Evolutionary conservation across 1,140 invertebrate species (phyloP).

Genomic region (Drepana arcuata): DNA sequence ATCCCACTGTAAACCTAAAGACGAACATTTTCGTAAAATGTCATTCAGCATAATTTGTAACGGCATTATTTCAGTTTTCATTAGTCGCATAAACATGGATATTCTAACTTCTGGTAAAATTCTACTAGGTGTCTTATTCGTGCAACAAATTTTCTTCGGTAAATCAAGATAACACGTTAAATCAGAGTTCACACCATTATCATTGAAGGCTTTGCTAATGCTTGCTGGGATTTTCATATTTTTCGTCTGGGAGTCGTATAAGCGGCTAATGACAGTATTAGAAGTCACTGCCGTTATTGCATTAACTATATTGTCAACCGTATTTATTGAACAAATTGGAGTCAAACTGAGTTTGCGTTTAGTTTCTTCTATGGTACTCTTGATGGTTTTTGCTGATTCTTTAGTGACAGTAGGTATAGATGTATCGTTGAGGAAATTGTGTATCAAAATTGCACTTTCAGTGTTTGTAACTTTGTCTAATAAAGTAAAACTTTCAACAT

Average conservation of each 20-base stretch:
- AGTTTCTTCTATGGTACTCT: background rate
- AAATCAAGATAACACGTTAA: too few relatives aligned
- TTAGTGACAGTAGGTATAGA: too few relatives aligned
- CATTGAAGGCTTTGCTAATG: too few relatives aligned
- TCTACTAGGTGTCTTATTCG: conserved; percentile 11
- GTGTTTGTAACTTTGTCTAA: conserved; percentile 8
- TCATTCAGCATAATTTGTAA: conserved; percentile 38
- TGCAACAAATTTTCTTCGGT: conserved; percentile 18
- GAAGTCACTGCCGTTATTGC: too few relatives aligned
- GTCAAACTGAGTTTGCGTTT: conserved; percentile 10
- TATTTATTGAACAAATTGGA: conserved; percentile 19
- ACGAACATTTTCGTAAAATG: conserved; percentile 33
- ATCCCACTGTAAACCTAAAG: conserved; percentile 17
- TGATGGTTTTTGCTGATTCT: too few relatives aligned
- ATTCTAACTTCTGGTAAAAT: conserved; percentile 28
- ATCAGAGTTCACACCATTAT: too few relatives aligned
- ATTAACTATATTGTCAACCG: conserved; percentile 3
- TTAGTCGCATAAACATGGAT: conserved; percentile 24
- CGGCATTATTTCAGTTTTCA: conserved; percentile 45
- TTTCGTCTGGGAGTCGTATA: conserved; percentile 6
- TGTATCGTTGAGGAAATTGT: background rate
- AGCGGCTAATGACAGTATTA: conserved; percentile 7
- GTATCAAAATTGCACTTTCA: background rate
- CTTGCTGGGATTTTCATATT: background rate
- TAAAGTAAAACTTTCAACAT: too few relatives aligned